Evolutionary conservation across 2,888 invertebrate genomes (phyloP).

Genomic region (Oscheius onirici): DNA sequence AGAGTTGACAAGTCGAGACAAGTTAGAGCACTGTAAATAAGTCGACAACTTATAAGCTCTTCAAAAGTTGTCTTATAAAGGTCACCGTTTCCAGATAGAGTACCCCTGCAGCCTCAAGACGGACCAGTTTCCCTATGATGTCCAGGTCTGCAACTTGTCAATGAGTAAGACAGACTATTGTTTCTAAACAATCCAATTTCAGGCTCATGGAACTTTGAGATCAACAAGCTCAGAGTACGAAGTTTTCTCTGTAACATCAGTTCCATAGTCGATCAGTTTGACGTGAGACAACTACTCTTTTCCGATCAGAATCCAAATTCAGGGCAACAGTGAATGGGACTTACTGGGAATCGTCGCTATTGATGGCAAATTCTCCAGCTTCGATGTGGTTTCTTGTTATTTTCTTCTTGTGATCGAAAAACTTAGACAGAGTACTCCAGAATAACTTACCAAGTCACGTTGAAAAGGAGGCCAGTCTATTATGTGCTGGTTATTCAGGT

Average conservation of each 20-base stretch:
- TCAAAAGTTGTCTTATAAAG: no score
- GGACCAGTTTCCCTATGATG: constrained; percentile 54
- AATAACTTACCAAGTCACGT: constrained; percentile 21
- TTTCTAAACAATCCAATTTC: constrained; percentile 5
- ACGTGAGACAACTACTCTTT: constrained; percentile 9
- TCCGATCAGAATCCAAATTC: not conserved
- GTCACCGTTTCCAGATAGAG: constrained; percentile 31
- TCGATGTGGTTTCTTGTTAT: not conserved
- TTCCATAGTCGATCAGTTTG: constrained; percentile 36
- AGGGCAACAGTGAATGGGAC: constrained; percentile 61
- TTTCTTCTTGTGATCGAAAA: not conserved
- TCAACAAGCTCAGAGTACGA: constrained; percentile 34
- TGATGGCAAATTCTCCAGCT: not conserved
- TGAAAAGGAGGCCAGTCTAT: constrained; percentile 35
- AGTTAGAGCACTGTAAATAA: no score
- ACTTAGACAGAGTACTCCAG: constrained; percentile 20
- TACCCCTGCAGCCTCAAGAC: constrained; percentile 47
- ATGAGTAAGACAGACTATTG: constrained; percentile 7
- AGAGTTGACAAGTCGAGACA: no score
- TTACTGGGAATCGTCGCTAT: constrained; percentile 36
- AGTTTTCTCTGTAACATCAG: constrained; percentile 27
- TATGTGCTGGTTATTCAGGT: constrained; percentile 37
- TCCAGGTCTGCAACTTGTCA: constrained; percentile 44
- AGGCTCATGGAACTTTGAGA: constrained; percentile 53
- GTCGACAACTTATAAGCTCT: no score